A percentile compares a stretch with the other conserved stretches of the same genome.
Evolutionary conservation across 2,888 invertebrate genomes (phyloP).

Genomic region (Notocelia uddmanniana): DNA sequence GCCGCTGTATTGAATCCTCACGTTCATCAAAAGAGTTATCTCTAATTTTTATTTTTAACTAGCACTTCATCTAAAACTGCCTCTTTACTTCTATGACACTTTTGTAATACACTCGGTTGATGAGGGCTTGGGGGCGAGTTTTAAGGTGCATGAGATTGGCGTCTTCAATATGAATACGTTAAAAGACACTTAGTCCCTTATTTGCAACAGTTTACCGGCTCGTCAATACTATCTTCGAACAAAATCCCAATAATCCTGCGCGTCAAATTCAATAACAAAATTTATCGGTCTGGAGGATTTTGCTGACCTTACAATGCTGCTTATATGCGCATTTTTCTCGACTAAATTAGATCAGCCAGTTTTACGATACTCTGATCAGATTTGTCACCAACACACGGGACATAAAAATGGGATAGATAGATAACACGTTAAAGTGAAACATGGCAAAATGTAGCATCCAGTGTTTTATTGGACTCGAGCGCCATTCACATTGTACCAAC

Average conservation of each 20-base stretch:
- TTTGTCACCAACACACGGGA: slow-evolving; percentile 23
- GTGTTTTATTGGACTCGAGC: slow-evolving; percentile 20
- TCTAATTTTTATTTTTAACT: no score
- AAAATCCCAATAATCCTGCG: neutral
- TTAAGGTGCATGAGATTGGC: no score
- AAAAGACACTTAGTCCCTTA: no score
- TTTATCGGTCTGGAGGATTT: neutral
- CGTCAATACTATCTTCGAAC: no score
- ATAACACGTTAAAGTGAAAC: neutral
- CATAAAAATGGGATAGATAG: slow-evolving; percentile 28
- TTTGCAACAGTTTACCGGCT: no score
- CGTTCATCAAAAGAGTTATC: no score
- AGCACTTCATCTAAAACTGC: no score
- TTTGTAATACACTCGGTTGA: no score
- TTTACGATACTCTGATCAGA: slow-evolving; percentile 34
- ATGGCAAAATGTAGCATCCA: slow-evolving; percentile 20
- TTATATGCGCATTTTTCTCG: neutral
- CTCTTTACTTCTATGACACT: no score
- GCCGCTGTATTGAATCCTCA: no score
- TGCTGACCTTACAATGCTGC: neutral
- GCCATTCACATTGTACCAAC: slow-evolving; percentile 7
- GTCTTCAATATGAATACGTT: no score
- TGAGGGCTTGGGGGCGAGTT: no score
- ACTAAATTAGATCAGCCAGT: slow-evolving; percentile 30
- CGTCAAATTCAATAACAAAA: slow-evolving; percentile 1